Base-by-base conservation (phyloP, 2,888 invertebrate genomes). In the Amiota mariae region DNA sequence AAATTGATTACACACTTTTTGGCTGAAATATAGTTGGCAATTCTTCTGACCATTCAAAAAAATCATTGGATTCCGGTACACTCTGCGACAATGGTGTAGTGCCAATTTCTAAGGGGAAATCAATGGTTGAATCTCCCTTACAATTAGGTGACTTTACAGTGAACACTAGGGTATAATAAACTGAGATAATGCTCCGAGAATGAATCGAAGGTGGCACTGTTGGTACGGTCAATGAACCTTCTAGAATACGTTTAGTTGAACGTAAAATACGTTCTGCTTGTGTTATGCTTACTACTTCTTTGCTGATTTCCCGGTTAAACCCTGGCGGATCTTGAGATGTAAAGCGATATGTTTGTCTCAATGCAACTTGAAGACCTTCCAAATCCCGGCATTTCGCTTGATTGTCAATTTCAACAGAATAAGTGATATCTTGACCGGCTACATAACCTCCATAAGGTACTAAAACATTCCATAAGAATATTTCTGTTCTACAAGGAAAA, bases 391-490 rank as follows among this genome's bases (percentile, higher is more conserved):
- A 79, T 1, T 75, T 67, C 11, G 85, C 78, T 73, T 82, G 81
- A 72, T 85, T 85, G 9, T 79, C 76, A 70, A 85, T 79, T 8
- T 76, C 64, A 1, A 85, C 67, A 0, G 67, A 71, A 48, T 79
- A 84, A n/a, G 78, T 76, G 0, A 85, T 75, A 10, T 18, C 68
- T 57, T 85, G 84, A 1, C 84, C 84, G 1, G 82, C 81, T 11
- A 81, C 82, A 73, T 80, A 85, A 15, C 81, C 85, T 1, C 80
- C 76, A 70, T 78, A 84, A 2, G 82, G 80, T 64, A 84, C 76
- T 18, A 71, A 76, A 10, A 85, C 48, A 1, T 79, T 78, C 18
- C 77, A 79, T 0, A 77, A 72, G 18, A 82, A 73, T 8, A 80
- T 79, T 0, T 81, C 82, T 1, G 79, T 80, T 2, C 64, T 74